Percentiles rank a stretch among this genome's conserved stretches.
phyloP scores from a whole-genome alignment of 2,888 invertebrate species.

The Pterostichus madidus region DNA sequence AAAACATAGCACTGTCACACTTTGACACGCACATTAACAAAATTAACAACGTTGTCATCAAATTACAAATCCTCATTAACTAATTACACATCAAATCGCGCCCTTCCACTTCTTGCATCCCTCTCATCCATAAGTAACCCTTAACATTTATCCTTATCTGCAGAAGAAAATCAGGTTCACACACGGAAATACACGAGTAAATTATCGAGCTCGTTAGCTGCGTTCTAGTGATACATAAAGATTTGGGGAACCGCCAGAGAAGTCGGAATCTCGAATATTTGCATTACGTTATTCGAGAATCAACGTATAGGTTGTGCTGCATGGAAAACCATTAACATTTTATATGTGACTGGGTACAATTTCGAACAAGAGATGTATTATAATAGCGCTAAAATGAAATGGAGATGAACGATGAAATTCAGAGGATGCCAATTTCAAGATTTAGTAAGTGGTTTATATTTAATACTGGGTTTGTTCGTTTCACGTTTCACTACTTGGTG shows the following conservation, averaged over 20 bases:
- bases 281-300: conserved; percentile 26
- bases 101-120: too few species aligned
- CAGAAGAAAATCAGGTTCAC: too few species aligned
- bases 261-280: conserved; percentile 17
- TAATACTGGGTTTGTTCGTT: too few species aligned
- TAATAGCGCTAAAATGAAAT: conserved; percentile 8
- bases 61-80: background rate
- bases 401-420: background rate
- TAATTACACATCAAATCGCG: conserved; percentile 4
- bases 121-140: too few species aligned
- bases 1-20: background rate
- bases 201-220: conserved; percentile 33
- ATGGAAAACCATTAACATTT: conserved; percentile 38
- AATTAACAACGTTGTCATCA: conserved; percentile 3
- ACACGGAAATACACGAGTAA: conserved; percentile 22
- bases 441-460: background rate
- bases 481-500: too few species aligned
- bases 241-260: conserved; percentile 32
- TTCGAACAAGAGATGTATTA: conserved; percentile 16
- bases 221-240: conserved; percentile 41
- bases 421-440: background rate
- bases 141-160: too few species aligned
- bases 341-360: conserved; percentile 17
- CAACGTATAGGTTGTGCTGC: conserved; percentile 24
- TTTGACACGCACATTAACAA: background rate